These are phyloP conservation scores for Dufourea novaeangliae DNA, from an alignment of 1,140 invertebrate species.

Conservation along the genomic window DNA sequence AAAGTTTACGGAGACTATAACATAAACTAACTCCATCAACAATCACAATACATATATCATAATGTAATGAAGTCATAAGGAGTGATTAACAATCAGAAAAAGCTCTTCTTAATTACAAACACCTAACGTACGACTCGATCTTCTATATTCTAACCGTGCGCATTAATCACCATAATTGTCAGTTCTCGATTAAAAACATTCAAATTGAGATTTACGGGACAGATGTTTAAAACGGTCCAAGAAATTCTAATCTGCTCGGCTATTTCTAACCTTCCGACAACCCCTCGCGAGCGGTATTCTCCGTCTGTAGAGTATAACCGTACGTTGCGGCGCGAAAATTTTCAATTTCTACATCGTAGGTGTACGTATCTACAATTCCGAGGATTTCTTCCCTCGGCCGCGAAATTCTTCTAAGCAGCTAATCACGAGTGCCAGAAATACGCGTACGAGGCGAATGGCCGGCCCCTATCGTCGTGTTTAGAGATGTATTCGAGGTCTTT, in stretches of 20 bases:
- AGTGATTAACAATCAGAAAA: not conserved
- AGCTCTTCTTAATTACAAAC: not conserved
- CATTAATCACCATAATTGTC: not conserved
- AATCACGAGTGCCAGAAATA: constrained; percentile 26
- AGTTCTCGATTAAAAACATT: not conserved
- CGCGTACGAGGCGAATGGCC: constrained; percentile 21
- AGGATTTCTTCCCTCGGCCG: not conserved
- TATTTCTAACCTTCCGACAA: constrained; percentile 4
- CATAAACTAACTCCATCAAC: too few relatives aligned
- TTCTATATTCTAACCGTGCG: not conserved
- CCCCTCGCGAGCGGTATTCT: not conserved
- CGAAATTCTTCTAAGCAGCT: constrained; percentile 26
- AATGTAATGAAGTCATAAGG: not conserved
- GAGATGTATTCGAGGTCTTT: constrained; percentile 73
- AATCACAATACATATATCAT: too few relatives aligned
- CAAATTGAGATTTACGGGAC: not conserved
- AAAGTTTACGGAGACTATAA: too few relatives aligned
- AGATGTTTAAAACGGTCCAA: not conserved
- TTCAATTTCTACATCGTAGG: not conserved
- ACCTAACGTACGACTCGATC: not conserved
- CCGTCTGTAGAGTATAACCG: not conserved
- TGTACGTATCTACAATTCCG: not conserved
- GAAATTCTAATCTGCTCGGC: not conserved
- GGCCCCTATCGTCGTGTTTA: constrained; percentile 24
- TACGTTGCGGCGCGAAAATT: not conserved